These are phyloP conservation scores for Antennarius striatus DNA, from an alignment of 2,113 vertebrate genomes.

Conservation along the genomic window DNA sequence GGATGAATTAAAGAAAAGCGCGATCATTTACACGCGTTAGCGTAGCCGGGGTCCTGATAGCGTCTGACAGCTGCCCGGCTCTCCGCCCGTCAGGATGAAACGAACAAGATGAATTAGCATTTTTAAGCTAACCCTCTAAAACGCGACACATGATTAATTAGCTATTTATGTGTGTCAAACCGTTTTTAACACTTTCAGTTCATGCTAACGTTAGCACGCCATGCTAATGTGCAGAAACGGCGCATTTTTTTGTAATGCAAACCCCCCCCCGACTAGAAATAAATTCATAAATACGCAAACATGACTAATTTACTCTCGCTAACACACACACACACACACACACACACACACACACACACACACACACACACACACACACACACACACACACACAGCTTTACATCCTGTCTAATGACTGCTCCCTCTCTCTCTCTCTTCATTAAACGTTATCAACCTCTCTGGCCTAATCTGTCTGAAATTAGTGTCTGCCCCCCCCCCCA, in stretches of 20 bases:
- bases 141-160: no score
- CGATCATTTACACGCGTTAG: no score
- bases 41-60: no score
- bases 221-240: background rate
- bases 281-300: constrained; percentile 27
- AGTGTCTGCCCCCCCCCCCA: constrained; percentile 73
- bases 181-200: no score
- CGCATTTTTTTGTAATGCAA: background rate
- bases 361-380: background rate
- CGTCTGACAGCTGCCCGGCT: no score
- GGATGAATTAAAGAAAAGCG: no score
- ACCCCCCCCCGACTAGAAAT: background rate
- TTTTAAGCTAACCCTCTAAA: no score
- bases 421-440: constrained; percentile 65
- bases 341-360: constrained; percentile 9
- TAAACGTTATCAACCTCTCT: constrained; percentile 77
- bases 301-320: background rate
- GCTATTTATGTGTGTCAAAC: no score
- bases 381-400: constrained; percentile 22
- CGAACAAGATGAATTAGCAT: no score
- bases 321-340: constrained; percentile 13
- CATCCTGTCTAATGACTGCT: constrained; percentile 45
- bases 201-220: no score
- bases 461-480: constrained; percentile 81
- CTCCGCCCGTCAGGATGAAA: no score